Base-by-base conservation (phyloP, 2,113 vertebrate species). In the Ochotona princeps region DNA sequence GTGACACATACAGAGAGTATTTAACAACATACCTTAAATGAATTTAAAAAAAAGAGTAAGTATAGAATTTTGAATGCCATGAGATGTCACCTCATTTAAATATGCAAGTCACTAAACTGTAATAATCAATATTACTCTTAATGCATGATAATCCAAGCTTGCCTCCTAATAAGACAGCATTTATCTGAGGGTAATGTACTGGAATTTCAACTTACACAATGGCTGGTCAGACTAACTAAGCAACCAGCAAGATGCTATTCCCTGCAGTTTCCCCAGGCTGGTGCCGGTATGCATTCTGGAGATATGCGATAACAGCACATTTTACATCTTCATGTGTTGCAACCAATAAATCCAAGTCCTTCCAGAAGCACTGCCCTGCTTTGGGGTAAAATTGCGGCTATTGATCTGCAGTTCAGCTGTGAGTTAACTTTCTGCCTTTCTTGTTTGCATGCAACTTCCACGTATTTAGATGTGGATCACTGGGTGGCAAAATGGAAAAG, bases 291-390 rank as follows among this genome's bases (percentile, higher is more conserved):
- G 80, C 87, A 66, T 94, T 95, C 94, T 97, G 94, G 83, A 32
- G 85, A 89, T 90, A 93, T 78, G 82, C 4, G 66, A 90, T 95
- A 93, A 95, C 91, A 83, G 92, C 66, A 73, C 75, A 73, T 95
- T 94, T 95, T 93, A 95, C 82, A 94, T 95, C 95, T 95, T 95
- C 66, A 80, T 89, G 73, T 93, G 93, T 69, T 85, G 66, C 90
- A 83, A 86, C 91, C 94, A 94, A 87, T 95, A 95, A 93, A 95
- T 95, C 95, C 92, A 90, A 93, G 82, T 93, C 85, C 87, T 91
- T 94, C 38, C 44, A 72, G 76, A 89, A 94, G 90, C 94, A 91
- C 92, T 94, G 82, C 12, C 81, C 91, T 81, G 85, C 89, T 90
- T 90, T 91, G 75, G 93, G 82, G 79, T 93, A 94, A 94, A 96